Evolutionary conservation across 2,797 vertebrate genomes (phyloP), one percentile per base, ranked within the genome.

Genomic region (Melanotaenia nigrans): DNA sequence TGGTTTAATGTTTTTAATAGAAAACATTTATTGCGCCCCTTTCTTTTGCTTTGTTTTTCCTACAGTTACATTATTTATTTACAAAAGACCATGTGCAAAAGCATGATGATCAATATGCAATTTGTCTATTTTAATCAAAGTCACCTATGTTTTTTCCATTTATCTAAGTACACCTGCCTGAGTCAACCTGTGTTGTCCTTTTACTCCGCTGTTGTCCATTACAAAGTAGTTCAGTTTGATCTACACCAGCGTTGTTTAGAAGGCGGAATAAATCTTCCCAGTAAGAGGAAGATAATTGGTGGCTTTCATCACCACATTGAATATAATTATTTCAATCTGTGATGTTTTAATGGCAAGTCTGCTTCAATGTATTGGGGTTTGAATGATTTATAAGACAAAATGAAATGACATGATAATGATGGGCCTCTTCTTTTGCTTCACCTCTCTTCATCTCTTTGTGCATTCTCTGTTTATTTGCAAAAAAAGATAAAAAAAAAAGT

Each of bases 201-300:
- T 45, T 40, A 59, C 54, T 68, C 53, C 8, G 72, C 35, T 22
- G n/a, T 71, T 79, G 76, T 86, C 77, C 61, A 4, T 75, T 80
- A 77, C 55, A 65, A 65, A 82, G 73, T 87, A 81, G 65, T 86
- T 85, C 60, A 57, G 68, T 57, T 71, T 32, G 75, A 90, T 84
- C 84, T 78, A 66, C 76, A 65, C 75, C 76, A 57, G 57, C 38
- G 54, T 58, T 85, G 85, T 82, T 82, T 56, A 65, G 79, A 70
- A 81, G 87, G 87, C 16, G 77, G 86, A 87, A 84, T 85, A 85
- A 82, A 85, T 87, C 71, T 87, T 68, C 68, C 79, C 75, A 79
- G 86, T 85, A 86, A 85, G 78, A 67, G 79, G 82, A 65, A 65
- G 83, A 89, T 92, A 93, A 92, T 93, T 91, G 89, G 90, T 86